These are phyloP conservation scores for Muscicapa striata DNA, from an alignment of 2,797 vertebrate genomes.

Conservation along the genomic window DNA sequence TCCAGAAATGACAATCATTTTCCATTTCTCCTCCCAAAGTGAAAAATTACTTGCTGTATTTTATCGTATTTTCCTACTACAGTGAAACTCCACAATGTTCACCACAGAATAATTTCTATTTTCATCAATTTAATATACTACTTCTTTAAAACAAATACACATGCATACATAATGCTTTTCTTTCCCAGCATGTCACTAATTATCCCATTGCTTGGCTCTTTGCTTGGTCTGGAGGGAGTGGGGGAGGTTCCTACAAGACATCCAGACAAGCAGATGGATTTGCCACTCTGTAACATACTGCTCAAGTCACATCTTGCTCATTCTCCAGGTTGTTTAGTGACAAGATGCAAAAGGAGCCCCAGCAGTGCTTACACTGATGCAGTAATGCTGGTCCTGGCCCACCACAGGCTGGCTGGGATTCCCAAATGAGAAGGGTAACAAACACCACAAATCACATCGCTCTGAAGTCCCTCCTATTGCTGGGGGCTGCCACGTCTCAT, in stretches of 20 bases:
- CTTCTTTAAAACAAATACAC: neutral
- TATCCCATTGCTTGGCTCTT: neutral
- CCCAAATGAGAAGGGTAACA: neutral
- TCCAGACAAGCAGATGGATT: neutral
- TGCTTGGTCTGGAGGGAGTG: fast-evolving
- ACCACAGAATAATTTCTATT: neutral
- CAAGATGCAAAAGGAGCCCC: neutral
- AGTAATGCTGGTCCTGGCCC: neutral
- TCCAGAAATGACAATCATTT: neutral
- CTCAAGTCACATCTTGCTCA: neutral
- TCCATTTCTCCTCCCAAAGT: neutral
- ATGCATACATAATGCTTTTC: neutral
- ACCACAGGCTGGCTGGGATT: neutral
- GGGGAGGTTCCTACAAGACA: neutral
- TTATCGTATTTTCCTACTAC: neutral
- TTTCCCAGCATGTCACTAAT: neutral
- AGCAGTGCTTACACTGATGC: neutral
- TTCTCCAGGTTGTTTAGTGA: neutral
- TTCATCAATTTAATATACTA: neutral
- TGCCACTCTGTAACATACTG: neutral
- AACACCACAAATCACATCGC: fast-evolving
- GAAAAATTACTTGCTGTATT: neutral
- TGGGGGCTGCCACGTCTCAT: neutral
- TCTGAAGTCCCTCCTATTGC: neutral
- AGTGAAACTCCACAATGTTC: neutral